phyloP scores from a whole-genome alignment of 2,113 vertebrate species.

The Pelodiscus sinensis region DNA sequence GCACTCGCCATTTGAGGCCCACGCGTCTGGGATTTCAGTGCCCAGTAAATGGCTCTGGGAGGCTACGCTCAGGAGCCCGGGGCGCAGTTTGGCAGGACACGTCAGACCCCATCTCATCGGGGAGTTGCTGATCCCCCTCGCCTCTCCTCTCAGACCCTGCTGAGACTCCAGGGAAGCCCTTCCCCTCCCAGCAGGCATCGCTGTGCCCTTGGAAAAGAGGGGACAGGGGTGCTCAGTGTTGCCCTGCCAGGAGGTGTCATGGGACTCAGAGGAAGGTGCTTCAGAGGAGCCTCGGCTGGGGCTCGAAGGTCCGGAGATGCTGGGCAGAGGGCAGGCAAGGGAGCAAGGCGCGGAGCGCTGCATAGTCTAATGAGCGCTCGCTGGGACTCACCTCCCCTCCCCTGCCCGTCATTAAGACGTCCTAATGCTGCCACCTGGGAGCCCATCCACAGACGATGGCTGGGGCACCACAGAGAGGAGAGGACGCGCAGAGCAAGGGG shows the following conservation, averaged over 20 bases:
- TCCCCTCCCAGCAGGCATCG: not conserved
- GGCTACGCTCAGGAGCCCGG: not conserved
- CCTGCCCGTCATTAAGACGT: not conserved
- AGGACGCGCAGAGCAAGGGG: not conserved
- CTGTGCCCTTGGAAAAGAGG: too few species aligned
- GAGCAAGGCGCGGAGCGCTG: not conserved
- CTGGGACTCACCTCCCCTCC: not conserved
- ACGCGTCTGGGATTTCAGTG: not conserved
- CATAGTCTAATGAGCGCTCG: not conserved
- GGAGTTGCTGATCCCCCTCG: not conserved
- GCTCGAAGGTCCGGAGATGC: not conserved
- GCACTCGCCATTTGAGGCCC: not conserved
- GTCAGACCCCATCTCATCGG: not conserved
- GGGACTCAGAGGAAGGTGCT: not conserved
- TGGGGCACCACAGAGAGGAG: not conserved
- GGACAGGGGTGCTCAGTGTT: not conserved
- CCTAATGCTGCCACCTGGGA: not conserved
- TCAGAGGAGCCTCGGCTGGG: not conserved
- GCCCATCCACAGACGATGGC: not conserved
- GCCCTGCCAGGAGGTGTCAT: not conserved
- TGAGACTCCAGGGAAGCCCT: not conserved
- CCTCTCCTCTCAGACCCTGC: not conserved
- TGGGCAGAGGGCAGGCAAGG: not conserved
- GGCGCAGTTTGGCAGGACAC: not conserved
- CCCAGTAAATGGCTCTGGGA: not conserved